Evolutionary conservation across 2,797 vertebrate genomes (phyloP).

Genomic region (Balearica regulorum): DNA sequence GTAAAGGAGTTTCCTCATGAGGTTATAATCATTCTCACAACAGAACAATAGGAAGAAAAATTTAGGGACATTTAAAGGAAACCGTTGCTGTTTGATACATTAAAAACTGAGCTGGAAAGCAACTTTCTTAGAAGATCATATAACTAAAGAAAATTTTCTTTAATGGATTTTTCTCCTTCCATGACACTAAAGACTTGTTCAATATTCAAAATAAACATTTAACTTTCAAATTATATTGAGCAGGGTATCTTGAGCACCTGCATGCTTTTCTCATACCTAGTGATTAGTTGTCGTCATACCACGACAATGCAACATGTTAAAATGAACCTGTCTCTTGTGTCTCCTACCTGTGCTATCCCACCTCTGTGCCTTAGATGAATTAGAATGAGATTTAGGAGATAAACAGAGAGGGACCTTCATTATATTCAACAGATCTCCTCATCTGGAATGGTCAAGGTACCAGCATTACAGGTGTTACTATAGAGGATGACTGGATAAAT

Average conservation of each 20-base stretch:
- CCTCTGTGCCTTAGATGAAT: background rate
- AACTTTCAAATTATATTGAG: background rate
- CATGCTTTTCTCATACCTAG: background rate
- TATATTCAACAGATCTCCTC: background rate
- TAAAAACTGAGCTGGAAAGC: background rate
- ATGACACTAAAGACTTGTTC: background rate
- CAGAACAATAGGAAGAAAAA: background rate
- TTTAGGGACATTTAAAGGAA: background rate
- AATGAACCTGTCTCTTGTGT: background rate
- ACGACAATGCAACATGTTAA: background rate
- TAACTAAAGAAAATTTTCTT: background rate
- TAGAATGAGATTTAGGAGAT: background rate
- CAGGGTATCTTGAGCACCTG: background rate
- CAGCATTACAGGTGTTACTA: background rate
- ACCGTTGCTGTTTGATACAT: background rate
- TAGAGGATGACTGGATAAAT: background rate
- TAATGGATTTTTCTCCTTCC: background rate
- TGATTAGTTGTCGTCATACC: background rate
- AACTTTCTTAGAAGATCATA: background rate
- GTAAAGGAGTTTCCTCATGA: background rate
- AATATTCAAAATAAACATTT: background rate
- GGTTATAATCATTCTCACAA: background rate
- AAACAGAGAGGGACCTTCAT: background rate
- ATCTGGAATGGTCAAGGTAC: background rate
- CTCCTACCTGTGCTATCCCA: background rate